phyloP scores from a whole-genome alignment of 2,113 vertebrate genomes.

The Lanius ludovicianus region DNA sequence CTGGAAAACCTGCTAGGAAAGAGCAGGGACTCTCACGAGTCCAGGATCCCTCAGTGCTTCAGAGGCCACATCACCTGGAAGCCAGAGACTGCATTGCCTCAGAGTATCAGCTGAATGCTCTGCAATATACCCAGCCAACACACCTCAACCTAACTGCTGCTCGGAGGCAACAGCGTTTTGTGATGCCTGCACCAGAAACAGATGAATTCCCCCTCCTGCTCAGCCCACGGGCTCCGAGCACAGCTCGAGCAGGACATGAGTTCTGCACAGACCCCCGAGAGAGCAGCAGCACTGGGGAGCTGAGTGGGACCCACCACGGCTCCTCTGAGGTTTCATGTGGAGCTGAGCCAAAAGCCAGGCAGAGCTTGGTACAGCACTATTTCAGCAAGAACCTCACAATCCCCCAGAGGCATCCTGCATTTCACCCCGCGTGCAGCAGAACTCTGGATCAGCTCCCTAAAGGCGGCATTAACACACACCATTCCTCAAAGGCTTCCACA shows the following conservation, averaged over 20 bases:
- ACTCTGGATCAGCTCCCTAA: background rate
- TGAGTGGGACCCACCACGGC: background rate
- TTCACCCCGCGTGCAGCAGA: background rate
- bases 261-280: background rate
- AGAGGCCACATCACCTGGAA: background rate
- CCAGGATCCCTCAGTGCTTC: background rate
- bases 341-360: background rate
- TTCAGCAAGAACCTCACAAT: background rate
- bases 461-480: accelerated
- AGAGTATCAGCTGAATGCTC: background rate
- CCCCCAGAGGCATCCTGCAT: background rate
- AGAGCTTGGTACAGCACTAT: background rate
- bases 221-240: background rate
- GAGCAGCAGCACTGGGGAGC: background rate
- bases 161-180: background rate
- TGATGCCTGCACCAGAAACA: background rate
- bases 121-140: background rate
- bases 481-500: background rate
- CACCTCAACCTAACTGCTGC: background rate
- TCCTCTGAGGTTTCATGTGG: background rate
- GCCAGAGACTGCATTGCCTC: background rate
- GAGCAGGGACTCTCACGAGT: background rate
- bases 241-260: background rate
- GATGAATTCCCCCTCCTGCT: background rate
- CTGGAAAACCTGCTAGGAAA: background rate